These are phyloP conservation scores for Cabera pusaria DNA, from an alignment of 2,888 invertebrate genomes.

Conservation along the genomic window DNA sequence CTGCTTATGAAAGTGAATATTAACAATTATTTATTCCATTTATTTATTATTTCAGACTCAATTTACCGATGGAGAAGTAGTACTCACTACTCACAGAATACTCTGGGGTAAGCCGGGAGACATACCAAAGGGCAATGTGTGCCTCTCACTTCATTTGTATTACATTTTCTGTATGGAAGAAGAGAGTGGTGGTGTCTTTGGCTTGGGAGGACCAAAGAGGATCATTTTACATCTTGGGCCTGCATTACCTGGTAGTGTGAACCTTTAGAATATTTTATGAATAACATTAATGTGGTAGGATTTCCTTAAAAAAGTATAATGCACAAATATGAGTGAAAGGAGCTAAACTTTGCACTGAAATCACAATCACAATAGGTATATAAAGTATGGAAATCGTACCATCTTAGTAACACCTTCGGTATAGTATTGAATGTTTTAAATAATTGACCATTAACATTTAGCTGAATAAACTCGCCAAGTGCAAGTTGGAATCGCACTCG, in stretches of 20 bases:
- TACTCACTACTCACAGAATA: constrained; percentile 92
- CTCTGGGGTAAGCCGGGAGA: constrained; percentile 92
- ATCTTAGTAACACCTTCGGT: too few species aligned
- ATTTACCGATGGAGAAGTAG: constrained; percentile 91
- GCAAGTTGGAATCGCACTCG: too few species aligned
- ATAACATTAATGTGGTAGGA: too few species aligned
- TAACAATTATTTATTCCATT: background rate
- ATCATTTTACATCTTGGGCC: constrained; percentile 89
- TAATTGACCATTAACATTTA: too few species aligned
- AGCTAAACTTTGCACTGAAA: too few species aligned
- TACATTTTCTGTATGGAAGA: constrained; percentile 91
- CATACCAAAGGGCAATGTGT: constrained; percentile 87
- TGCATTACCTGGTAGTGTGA: constrained; percentile 83
- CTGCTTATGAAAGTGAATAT: background rate
- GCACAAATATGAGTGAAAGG: too few species aligned
- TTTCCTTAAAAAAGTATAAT: too few species aligned
- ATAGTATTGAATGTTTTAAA: too few species aligned
- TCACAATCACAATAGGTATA: too few species aligned
- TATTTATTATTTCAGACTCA: constrained; percentile 84
- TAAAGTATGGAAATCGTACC: too few species aligned
- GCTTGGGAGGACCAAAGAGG: constrained; percentile 91
- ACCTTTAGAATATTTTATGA: too few species aligned
- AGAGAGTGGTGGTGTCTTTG: constrained; percentile 90
- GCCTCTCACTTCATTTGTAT: constrained; percentile 87
- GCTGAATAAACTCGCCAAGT: too few species aligned